Evolutionary conservation across 2,113 vertebrate species (phyloP).

Genomic region (Rhinolophus ferrumequinum): DNA sequence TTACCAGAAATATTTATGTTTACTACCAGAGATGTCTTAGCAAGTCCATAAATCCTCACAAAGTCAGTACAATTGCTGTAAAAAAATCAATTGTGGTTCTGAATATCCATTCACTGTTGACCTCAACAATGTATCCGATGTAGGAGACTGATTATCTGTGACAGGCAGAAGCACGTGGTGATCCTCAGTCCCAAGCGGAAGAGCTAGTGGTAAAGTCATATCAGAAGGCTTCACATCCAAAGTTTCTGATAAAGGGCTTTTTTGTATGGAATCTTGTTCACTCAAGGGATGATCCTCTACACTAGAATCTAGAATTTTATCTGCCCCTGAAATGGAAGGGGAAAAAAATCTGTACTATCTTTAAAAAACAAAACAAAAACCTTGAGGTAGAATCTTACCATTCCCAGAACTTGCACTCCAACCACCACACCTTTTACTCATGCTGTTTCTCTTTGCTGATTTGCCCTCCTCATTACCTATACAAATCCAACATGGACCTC

Average conservation of each 20-base stretch:
- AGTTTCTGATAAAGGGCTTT: slow-evolving; percentile 85
- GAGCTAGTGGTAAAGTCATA: slow-evolving; percentile 86
- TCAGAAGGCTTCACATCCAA: slow-evolving; percentile 88
- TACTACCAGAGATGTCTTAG: slow-evolving; percentile 20
- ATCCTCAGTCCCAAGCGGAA: slow-evolving; percentile 87
- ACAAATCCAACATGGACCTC: neutral
- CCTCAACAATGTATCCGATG: slow-evolving; percentile 86
- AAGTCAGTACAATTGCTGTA: slow-evolving; percentile 90
- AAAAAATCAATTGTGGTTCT: slow-evolving; percentile 90
- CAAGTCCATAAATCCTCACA: slow-evolving; percentile 55
- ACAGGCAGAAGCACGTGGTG: slow-evolving; percentile 88
- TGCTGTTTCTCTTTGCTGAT: neutral
- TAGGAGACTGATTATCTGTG: slow-evolving; percentile 85
- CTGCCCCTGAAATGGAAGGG: slow-evolving; percentile 78
- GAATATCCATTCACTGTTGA: slow-evolving; percentile 87
- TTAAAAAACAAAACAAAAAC: slow-evolving; percentile 41
- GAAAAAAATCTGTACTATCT: neutral
- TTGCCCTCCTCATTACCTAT: neutral
- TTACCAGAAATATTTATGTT: slow-evolving; percentile 63
- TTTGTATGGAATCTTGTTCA: slow-evolving; percentile 85
- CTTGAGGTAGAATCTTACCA: neutral
- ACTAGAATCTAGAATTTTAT: slow-evolving; percentile 82
- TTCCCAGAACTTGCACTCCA: neutral
- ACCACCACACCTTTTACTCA: neutral
- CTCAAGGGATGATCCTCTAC: slow-evolving; percentile 82